phyloP scores from a whole-genome alignment of 2,797 vertebrate species.

The Mus spretus region DNA sequence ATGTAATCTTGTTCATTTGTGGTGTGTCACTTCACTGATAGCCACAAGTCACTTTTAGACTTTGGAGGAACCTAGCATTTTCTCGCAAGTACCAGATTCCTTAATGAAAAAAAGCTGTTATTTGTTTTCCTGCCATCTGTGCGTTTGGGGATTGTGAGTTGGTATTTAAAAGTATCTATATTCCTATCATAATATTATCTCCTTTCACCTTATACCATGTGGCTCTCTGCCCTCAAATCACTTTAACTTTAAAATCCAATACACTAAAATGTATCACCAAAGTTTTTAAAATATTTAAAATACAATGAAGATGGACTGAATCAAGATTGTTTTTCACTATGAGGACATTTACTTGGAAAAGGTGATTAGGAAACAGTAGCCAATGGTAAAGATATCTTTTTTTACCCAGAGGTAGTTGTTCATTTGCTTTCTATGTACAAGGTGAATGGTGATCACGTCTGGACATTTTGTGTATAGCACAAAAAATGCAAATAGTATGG shows the following conservation, averaged over 20 bases:
- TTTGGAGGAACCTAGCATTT: neutral
- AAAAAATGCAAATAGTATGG: neutral
- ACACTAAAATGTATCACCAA: neutral
- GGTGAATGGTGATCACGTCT: neutral
- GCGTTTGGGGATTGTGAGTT: neutral
- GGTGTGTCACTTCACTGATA: neutral
- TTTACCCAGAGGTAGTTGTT: neutral
- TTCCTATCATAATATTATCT: neutral
- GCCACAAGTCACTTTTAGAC: neutral
- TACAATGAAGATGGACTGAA: neutral
- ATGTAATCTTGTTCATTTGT: neutral
- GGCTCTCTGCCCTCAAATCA: neutral
- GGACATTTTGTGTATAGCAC: neutral
- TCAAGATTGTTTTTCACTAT: neutral
- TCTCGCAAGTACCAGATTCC: neutral
- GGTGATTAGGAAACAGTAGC: neutral
- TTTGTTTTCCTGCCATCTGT: conserved; percentile 12
- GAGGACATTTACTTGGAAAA: neutral
- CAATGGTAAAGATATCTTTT: neutral
- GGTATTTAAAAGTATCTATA: neutral
- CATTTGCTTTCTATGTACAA: neutral
- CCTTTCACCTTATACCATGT: neutral
- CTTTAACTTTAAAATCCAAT: neutral
- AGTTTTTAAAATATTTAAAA: neutral
- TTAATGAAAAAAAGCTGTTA: neutral